A percentile compares a stretch with the other conserved stretches of the same genome.
Conservation (phyloP, 2,113 vertebrate species). For the Eurypyga helias region DNA sequence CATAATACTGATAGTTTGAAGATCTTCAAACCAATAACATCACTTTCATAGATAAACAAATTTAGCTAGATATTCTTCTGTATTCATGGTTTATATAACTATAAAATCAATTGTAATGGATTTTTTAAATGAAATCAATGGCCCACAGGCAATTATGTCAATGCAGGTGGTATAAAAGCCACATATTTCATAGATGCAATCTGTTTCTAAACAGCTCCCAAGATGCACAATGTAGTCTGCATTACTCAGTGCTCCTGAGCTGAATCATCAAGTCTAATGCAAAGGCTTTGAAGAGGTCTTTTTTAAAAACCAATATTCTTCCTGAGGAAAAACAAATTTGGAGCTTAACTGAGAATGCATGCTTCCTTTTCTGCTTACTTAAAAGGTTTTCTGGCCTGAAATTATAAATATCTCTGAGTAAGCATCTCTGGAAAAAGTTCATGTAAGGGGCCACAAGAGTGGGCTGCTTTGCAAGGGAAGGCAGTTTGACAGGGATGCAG, state of each 20-base stretch:
- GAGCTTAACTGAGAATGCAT: neutral
- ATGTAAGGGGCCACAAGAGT: neutral
- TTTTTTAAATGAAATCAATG: constrained; percentile 28
- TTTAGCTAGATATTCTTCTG: neutral
- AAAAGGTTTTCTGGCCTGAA: neutral
- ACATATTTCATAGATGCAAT: constrained; percentile 24
- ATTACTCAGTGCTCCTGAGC: neutral
- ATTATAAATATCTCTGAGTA: neutral
- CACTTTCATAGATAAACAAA: neutral
- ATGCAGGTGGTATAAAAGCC: constrained; percentile 10
- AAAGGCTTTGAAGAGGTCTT: neutral
- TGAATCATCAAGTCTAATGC: constrained; percentile 13
- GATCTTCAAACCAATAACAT: neutral
- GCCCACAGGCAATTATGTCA: constrained; percentile 9
- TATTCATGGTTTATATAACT: constrained; percentile 5
- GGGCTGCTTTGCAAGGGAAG: neutral
- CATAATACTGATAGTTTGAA: neutral
- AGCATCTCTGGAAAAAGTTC: neutral
- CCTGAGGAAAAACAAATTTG: constrained; percentile 12
- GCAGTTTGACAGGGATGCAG: rapidly evolving
- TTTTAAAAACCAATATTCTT: neutral
- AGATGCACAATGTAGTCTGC: neutral
- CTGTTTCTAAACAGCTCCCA: neutral
- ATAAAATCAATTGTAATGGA: constrained; percentile 25
- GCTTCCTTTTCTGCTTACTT: neutral